These are phyloP conservation scores for Perodicticus potto DNA, from an alignment of 2,797 vertebrate genomes.

Conservation along the genomic window DNA sequence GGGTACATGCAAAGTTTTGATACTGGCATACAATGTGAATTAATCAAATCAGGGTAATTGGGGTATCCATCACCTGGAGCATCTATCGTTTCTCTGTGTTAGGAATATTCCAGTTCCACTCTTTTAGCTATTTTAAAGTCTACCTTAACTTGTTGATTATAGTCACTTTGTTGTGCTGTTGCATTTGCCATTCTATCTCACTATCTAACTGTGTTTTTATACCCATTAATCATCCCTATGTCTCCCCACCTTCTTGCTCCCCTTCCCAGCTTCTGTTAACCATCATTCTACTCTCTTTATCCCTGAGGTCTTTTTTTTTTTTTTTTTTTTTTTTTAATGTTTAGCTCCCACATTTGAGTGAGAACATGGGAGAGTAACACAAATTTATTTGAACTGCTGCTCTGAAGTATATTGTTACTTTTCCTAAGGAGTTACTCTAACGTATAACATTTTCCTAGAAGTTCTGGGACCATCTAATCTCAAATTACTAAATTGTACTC, in stretches of 20 bases:
- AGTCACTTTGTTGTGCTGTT: neutral
- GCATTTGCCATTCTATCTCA: neutral
- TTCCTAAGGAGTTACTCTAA: constrained; percentile 6
- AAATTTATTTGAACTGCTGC: neutral
- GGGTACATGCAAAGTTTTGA: neutral
- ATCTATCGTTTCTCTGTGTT: neutral
- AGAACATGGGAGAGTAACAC: neutral
- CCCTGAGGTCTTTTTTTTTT: neutral
- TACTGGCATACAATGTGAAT: neutral
- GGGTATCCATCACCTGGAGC: neutral
- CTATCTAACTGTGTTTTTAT: neutral
- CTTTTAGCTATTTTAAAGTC: neutral
- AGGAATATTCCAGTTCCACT: neutral
- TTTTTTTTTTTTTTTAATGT: neutral
- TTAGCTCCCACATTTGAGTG: neutral
- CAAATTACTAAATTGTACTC: neutral
- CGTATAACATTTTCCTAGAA: neutral
- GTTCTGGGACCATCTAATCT: neutral
- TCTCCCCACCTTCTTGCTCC: neutral
- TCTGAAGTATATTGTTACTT: neutral
- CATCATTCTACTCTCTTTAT: neutral
- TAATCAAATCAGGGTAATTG: neutral
- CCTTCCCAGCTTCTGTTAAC: neutral
- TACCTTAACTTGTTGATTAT: neutral
- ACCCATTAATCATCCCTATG: neutral